Base-by-base conservation (phyloP, 1,140 invertebrate genomes). In the Drosophila lacertosa region DNA sequence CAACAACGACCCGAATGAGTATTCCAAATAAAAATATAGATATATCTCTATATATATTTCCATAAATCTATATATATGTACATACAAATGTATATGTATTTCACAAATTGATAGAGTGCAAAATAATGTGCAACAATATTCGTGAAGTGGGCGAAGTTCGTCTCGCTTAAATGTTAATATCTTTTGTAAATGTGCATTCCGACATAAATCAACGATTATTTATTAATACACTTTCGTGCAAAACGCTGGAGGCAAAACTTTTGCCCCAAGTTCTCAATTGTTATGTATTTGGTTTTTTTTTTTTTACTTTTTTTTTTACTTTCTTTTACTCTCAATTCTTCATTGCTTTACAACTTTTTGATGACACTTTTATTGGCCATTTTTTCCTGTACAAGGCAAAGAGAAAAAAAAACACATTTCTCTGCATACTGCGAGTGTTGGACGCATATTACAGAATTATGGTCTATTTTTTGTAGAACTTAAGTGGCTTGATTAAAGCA, bases 331-430 rank as follows among this genome's bases (percentile, higher is more conserved):
- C 70, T 78, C 70, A 82, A 83, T 83, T 80, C 81, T 48, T 80
- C 81, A 86, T 84, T 84, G 84, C 72, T 84, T 84, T 86, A 84
- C 81, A 86, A 86, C 80, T 84, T 84, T 86, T 84, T 86, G 81
- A 84, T 84, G 80, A 84, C 80, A 84, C 72, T 84, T 84, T 86
- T 86, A 84, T 84, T 84, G 73, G 81, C 76, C 76, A 77, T 76
- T 86, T 86, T 69, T 55, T 48, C 50, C 20, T 33, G 24, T 24
- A 40, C 16, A 42, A 37, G 22, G 65, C 62, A 64, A 74, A 72
- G 63, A 74, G 53, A 67, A 50, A 24, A 24, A 24, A 15, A 15
- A 48, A 55, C 39, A 63, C 59, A 54, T 40, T 69, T 63, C 59
- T 54, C 47, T 63, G 54, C 53, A 55, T 55, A 55, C 24, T 11